Evolutionary conservation across 2,888 invertebrate species (phyloP), one percentile per base, ranked within the genome.

Genomic region (Athalia cordata): DNA sequence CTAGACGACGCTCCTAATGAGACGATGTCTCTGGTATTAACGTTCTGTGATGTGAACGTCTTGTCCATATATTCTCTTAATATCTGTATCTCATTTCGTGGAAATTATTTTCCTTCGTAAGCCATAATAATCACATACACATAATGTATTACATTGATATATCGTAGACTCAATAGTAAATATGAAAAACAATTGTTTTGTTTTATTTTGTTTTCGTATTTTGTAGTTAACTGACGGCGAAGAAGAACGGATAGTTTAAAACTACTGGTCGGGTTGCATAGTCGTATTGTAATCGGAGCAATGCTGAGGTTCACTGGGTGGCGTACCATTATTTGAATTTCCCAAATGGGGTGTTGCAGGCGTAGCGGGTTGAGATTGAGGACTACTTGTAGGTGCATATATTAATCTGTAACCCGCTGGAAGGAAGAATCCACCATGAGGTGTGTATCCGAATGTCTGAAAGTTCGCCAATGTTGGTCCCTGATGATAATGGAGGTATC

Each of bases 361-460:
- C 4, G 89, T 90, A 7, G 87, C 86, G n/a, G 88, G 88, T 77
- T 78, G 78, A 57, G 76, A 76, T 15, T 89, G 88, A 29, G 89
- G 84, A 6, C 87, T 86, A 15, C 86, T 86, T 5, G 86, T 81
- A 1, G 90, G 88, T 49, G 90, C 88, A 76, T 89, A 90, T 59
- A 89, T 85, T 55, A 89, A 80, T 55, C 88, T 84, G 78, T 89
- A 89, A 62, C 89, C 89, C 70, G 89, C 86, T 3, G 90, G 89
- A 75, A 89, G 80, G 78, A 89, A 89, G 82, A 89, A 88, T 55
- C 90, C 86, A n/a, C 89, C 87, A 70, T 88, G 87, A 2, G 89
- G 84, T 8, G 89, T 84, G 78, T 87, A 88, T 70, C 86, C 86
- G 66, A 89, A 90, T 5, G 88, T 82, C 79, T 87, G 88, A 80